Evolutionary conservation across 2,888 invertebrate genomes (phyloP).

Genomic region (Cheilosia grossa): DNA sequence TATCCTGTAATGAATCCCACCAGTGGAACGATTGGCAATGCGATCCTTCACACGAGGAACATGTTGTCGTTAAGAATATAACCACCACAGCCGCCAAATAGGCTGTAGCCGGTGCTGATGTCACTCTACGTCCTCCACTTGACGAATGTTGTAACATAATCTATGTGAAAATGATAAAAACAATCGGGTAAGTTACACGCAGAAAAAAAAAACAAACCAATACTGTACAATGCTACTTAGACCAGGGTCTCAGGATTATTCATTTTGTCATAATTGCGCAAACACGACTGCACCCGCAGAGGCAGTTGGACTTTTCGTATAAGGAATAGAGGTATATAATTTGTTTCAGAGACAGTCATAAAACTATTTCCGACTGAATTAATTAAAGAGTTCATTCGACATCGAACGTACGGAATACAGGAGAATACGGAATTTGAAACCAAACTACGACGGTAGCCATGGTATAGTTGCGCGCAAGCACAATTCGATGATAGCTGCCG

Average conservation of each 20-base stretch:
- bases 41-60: slow-evolving; percentile 80
- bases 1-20: slow-evolving; percentile 87
- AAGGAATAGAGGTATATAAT: slow-evolving; percentile 58
- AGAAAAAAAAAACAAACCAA: not conserved
- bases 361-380: slow-evolving; percentile 74
- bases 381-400: slow-evolving; percentile 73
- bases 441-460: slow-evolving; percentile 51
- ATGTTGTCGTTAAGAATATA: slow-evolving; percentile 79
- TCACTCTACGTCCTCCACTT: slow-evolving; percentile 71
- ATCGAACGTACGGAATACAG: slow-evolving; percentile 64
- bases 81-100: slow-evolving; percentile 77
- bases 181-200: slow-evolving; percentile 5
- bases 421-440: slow-evolving; percentile 66
- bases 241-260: slow-evolving; percentile 44
- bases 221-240: not conserved
- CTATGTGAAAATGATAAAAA: slow-evolving; percentile 27
- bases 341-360: slow-evolving; percentile 65
- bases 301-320: slow-evolving; percentile 55
- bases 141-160: slow-evolving; percentile 72
- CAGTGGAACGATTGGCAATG: slow-evolving; percentile 86
- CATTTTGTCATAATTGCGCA: slow-evolving; percentile 60
- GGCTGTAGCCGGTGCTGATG: slow-evolving; percentile 74
- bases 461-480: slow-evolving; percentile 46
- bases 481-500: slow-evolving; percentile 59
- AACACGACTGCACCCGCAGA: slow-evolving; percentile 52